Evolutionary conservation across 2,888 invertebrate species (phyloP).

Genomic region (Eupithecia pulchellata): DNA sequence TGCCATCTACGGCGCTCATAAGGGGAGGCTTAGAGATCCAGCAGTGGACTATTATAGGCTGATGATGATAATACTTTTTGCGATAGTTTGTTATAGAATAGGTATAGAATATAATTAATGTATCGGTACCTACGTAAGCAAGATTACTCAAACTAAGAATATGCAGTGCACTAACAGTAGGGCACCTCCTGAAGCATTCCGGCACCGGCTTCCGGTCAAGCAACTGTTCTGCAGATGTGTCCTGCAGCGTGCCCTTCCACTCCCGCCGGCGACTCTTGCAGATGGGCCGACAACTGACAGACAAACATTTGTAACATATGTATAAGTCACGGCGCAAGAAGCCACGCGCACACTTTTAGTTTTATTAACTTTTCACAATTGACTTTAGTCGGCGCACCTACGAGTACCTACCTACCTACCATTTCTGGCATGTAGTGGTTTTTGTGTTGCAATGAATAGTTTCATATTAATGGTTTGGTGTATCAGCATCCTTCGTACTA

Average conservation of each 20-base stretch:
- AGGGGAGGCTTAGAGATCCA: too few species aligned
- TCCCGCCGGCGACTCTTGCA: conserved; percentile 64
- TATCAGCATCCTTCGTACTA: too few species aligned
- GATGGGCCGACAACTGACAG: conserved; percentile 62
- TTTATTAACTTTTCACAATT: neutral
- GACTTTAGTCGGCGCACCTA: neutral
- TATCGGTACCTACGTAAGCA: neutral
- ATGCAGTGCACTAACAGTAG: conserved; percentile 50
- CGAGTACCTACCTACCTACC: too few species aligned
- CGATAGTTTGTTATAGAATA: too few species aligned
- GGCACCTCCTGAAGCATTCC: conserved; percentile 62
- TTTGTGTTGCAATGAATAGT: neutral
- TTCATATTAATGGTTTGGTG: too few species aligned
- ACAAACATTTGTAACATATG: too few species aligned
- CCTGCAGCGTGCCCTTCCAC: conserved; percentile 60
- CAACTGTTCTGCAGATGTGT: conserved; percentile 63
- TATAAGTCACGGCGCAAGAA: too few species aligned
- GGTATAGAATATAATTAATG: too few species aligned
- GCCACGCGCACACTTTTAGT: too few species aligned
- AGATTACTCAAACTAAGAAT: neutral
- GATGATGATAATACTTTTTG: too few species aligned
- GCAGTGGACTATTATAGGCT: too few species aligned
- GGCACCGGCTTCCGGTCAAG: conserved; percentile 60
- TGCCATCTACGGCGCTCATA: too few species aligned
- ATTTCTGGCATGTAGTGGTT: neutral